Base-by-base conservation (phyloP, 2,888 invertebrate genomes). In the Hololepta plana region DNA sequence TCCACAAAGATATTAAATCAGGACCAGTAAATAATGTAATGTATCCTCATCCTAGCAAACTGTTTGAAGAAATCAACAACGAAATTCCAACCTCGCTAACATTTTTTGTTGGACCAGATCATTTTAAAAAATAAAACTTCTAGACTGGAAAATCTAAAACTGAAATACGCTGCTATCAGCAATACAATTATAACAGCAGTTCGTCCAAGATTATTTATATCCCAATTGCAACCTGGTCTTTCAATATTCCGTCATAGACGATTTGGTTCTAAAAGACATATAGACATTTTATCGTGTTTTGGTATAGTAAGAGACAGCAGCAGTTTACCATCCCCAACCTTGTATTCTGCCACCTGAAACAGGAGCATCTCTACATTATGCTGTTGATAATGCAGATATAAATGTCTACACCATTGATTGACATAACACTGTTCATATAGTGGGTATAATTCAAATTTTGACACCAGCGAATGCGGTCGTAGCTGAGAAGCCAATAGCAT, bases 181-280 rank as follows among this genome's bases (percentile, higher is more conserved):
- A 37, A 41, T 31, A 11, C 23, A 30, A 38, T 41, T 19, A 38
- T 39, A 32, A 30, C 36, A 30, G 38, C 38, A 13, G 34, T 38
- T 31, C 38, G 42, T n/a, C 38, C 38, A 20, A 35, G 37, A 19
- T 38, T 36, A 19, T 41, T 41, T 23, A 35, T 34, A 23, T 42
- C 42, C 22, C 33, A 31, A 30, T 31, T 42, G 33, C 36, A 23
- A 59, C 49, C 11, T 61, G 60, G 41, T 72, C 30, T 38, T 10
- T 28, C 38, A 25, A 34, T 38, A 26, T 38, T 35, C 35, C 29
- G 37, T 29, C 35, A 38, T 29, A 23, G 33, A 33, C 22, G 32
- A 16, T 39, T 29, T 34, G 37, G 33, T n/a, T 39, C 38, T 5
- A 38, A 35, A 33, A 33, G 35, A 27, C 26, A 39, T 20, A 30